Conservation (phyloP, 2,888 invertebrate genomes). For the Salticus scenicus region DNA sequence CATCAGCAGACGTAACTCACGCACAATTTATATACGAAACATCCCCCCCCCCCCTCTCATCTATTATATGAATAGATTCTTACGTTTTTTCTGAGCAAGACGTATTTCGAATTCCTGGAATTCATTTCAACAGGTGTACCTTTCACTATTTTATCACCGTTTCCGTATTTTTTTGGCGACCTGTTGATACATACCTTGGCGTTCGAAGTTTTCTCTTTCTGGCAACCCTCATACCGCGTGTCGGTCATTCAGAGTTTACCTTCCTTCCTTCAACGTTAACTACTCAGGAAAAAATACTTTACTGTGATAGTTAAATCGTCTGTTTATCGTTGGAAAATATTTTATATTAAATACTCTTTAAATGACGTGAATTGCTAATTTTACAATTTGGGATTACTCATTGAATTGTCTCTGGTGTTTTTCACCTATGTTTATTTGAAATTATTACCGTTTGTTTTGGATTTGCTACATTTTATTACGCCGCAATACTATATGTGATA, state of each 20-base stretch:
- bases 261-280: neutral
- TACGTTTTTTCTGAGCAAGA: too few relatives aligned
- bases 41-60: too few relatives aligned
- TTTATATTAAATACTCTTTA: too few relatives aligned
- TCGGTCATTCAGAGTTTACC: neutral
- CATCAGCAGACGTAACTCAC: too few relatives aligned
- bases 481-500: neutral
- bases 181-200: conserved; percentile 6
- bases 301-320: too few relatives aligned
- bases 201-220: neutral
- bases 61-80: too few relatives aligned
- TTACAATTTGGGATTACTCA: neutral
- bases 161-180: neutral
- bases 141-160: too few relatives aligned
- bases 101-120: conserved; percentile 4
- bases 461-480: neutral
- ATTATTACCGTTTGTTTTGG: neutral
- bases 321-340: too few relatives aligned
- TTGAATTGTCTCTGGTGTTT: neutral
- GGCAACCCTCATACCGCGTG: conserved; percentile 11
- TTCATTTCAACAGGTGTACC: neutral
- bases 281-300: neutral
- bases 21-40: too few relatives aligned
- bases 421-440: neutral
- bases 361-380: neutral